These are phyloP conservation scores for Pyralis farinalis DNA, from an alignment of 2,888 invertebrate genomes.

Conservation along the genomic window DNA sequence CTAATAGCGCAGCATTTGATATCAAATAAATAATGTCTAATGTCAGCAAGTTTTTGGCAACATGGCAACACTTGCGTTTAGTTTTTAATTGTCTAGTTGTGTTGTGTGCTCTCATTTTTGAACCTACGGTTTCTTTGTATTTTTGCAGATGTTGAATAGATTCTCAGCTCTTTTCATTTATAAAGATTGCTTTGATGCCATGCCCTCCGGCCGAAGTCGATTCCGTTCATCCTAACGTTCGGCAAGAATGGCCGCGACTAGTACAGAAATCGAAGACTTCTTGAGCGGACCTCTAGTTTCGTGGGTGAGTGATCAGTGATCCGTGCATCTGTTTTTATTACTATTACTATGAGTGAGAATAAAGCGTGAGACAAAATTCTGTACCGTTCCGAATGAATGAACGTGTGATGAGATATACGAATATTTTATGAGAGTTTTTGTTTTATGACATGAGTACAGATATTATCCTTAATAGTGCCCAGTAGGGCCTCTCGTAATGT, in stretches of 20 bases:
- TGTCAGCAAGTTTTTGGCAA: too few relatives aligned
- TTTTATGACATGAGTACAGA: too few relatives aligned
- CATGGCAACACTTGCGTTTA: conserved; percentile 6
- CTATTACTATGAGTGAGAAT: conserved; percentile 42
- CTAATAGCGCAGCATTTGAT: too few relatives aligned
- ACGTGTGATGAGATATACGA: conserved; percentile 12
- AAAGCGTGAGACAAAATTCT: conserved; percentile 54
- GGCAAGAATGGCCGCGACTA: conserved; percentile 82
- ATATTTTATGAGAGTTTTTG: too few relatives aligned
- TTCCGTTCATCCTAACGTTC: conserved; percentile 59
- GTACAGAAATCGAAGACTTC: conserved; percentile 90
- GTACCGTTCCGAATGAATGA: conserved; percentile 52
- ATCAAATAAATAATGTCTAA: too few relatives aligned
- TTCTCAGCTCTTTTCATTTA: conserved; percentile 34
- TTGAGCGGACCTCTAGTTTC: conserved; percentile 91
- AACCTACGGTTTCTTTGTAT: conserved; percentile 35
- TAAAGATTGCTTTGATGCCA: conserved; percentile 50
- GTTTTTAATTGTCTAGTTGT: conserved; percentile 5
- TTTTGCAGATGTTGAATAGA: conserved; percentile 57
- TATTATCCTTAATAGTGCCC: too few relatives aligned
- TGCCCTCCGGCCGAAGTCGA: conserved; percentile 52
- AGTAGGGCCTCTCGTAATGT: too few relatives aligned
- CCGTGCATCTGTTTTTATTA: conserved; percentile 52
- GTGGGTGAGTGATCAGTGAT: conserved; percentile 87
- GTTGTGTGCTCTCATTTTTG: too few relatives aligned